Conservation (phyloP, 2,888 invertebrate species). For the Plagodis pulveraria region DNA sequence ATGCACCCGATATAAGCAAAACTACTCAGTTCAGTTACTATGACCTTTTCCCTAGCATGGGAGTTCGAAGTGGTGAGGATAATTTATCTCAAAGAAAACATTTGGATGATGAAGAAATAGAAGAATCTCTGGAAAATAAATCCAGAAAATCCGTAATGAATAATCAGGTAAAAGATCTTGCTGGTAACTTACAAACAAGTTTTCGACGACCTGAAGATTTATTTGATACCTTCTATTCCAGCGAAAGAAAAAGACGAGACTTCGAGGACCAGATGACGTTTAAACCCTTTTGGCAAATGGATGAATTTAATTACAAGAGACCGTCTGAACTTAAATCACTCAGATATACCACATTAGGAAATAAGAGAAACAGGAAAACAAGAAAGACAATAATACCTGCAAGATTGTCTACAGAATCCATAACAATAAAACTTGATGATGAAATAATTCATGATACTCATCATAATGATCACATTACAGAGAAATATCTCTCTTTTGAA, state of each 20-base stretch:
- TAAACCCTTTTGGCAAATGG: slow-evolving; percentile 71
- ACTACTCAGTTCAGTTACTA: slow-evolving; percentile 49
- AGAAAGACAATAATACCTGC: slow-evolving; percentile 36
- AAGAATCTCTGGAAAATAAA: slow-evolving; percentile 17
- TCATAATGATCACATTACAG: slow-evolving; percentile 50
- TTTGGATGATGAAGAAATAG: slow-evolving; percentile 20
- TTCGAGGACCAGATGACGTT: slow-evolving; percentile 47
- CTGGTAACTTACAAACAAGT: slow-evolving; percentile 37
- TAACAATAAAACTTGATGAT: slow-evolving; percentile 58
- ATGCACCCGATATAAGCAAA: slow-evolving; percentile 36
- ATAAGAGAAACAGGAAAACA: slow-evolving; percentile 47
- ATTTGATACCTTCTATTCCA: slow-evolving; percentile 54
- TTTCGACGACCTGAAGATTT: slow-evolving; percentile 45
- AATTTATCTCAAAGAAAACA: slow-evolving; percentile 29
- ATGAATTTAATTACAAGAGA: slow-evolving; percentile 50
- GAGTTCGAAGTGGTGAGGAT: slow-evolving; percentile 50
- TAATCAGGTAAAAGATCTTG: slow-evolving; percentile 49
- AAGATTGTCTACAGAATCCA: slow-evolving; percentile 55
- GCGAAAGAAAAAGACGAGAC: slow-evolving; percentile 59
- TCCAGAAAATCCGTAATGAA: slow-evolving; percentile 39
- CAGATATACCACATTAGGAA: slow-evolving; percentile 65
- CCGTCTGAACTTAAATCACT: slow-evolving; percentile 56
- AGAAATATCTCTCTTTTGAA: slow-evolving; percentile 77
- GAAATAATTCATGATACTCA: slow-evolving; percentile 34
- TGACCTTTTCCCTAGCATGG: slow-evolving; percentile 54